Evolutionary conservation across 2,113 vertebrate genomes (phyloP).

Genomic region (Tragelaphus buxtoni): DNA sequence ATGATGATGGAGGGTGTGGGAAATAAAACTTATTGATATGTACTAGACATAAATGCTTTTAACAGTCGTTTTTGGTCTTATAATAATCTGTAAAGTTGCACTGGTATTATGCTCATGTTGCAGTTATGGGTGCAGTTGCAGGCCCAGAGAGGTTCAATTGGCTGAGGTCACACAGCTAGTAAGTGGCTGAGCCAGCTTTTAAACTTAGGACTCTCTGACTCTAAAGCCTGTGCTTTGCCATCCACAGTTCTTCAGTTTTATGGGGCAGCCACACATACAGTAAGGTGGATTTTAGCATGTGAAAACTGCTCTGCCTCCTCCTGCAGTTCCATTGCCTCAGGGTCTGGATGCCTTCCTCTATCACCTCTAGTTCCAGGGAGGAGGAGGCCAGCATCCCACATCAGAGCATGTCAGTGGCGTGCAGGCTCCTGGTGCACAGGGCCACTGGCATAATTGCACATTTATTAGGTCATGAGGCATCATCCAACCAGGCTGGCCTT

Average conservation of each 20-base stretch:
- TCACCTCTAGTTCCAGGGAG: background rate
- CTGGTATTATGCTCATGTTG: background rate
- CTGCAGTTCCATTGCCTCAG: background rate
- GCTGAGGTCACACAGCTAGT: background rate
- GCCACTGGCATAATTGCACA: background rate
- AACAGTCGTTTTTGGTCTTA: background rate
- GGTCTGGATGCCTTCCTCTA: background rate
- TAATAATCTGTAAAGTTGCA: background rate
- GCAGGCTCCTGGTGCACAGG: background rate
- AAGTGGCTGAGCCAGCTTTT: background rate
- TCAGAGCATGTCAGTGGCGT: background rate
- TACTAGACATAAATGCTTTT: background rate
- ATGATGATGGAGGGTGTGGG: background rate
- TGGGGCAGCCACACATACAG: background rate
- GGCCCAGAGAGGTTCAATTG: background rate
- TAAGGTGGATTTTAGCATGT: background rate
- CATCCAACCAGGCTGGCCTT: background rate
- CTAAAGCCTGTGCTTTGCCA: background rate
- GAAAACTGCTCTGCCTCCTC: background rate
- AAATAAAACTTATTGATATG: background rate
- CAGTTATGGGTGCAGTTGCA: background rate
- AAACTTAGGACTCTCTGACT: background rate
- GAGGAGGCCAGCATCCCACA: background rate
- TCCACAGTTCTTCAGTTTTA: background rate
- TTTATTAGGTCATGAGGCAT: background rate